Conservation (phyloP, 2,797 vertebrate species). For the Urocyon cinereoargenteus region DNA sequence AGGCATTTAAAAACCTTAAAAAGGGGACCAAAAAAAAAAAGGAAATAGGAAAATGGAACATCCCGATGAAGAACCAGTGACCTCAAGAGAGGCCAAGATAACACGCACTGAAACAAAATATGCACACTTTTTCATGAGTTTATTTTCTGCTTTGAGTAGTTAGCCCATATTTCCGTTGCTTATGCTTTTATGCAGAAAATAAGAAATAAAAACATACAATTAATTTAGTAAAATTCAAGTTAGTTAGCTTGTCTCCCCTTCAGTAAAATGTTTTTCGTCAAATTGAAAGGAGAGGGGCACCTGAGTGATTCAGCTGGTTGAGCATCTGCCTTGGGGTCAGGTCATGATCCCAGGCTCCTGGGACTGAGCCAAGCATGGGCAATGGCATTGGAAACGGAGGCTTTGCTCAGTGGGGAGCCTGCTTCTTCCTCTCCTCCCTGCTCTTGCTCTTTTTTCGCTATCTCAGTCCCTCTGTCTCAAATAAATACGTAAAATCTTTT, state of each 20-base stretch:
- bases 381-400: no score
- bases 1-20: conserved; percentile 33
- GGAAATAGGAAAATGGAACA: neutral
- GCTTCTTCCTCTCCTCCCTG: no score
- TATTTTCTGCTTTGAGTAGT: neutral
- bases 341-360: no score
- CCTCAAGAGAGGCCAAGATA: neutral
- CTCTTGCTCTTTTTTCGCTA: no score
- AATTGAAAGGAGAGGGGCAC: neutral
- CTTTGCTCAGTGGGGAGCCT: no score
- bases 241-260: neutral
- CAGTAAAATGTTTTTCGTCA: neutral
- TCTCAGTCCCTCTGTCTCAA: no score
- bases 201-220: neutral
- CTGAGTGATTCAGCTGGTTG: no score
- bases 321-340: no score
- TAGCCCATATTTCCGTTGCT: neutral
- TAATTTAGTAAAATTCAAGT: neutral
- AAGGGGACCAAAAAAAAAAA: neutral
- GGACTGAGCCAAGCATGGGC: no score
- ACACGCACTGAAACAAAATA: neutral
- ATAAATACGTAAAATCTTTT: no score
- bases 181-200: neutral
- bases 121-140: neutral
- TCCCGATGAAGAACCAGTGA: neutral